phyloP scores from a whole-genome alignment of 2,888 invertebrate species.

The Helleia helle region DNA sequence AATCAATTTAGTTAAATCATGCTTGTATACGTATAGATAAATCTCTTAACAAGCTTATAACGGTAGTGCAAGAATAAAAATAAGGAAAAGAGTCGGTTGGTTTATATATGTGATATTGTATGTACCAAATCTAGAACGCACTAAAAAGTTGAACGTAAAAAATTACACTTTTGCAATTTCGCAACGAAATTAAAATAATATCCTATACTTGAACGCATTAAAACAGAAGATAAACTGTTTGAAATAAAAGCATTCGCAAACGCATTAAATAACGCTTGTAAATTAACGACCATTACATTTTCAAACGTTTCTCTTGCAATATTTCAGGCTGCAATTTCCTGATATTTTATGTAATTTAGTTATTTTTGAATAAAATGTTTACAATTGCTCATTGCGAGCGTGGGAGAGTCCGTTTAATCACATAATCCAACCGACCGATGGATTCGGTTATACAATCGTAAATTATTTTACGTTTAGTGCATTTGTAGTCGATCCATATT shows the following conservation, averaged over 20 bases:
- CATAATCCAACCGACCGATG: background rate
- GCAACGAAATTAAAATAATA: too few relatives aligned
- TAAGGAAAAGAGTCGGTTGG: too few relatives aligned
- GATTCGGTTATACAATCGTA: background rate
- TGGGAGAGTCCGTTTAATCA: background rate
- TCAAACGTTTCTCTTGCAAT: slow-evolving; percentile 1
- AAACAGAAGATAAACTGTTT: slow-evolving; percentile 1
- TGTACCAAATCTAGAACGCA: too few relatives aligned
- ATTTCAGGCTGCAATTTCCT: background rate
- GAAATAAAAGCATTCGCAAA: slow-evolving; percentile 5
- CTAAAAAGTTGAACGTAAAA: too few relatives aligned
- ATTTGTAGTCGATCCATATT: too few relatives aligned
- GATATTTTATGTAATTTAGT: slow-evolving; percentile 1
- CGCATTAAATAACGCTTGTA: slow-evolving; percentile 3
- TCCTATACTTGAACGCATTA: too few relatives aligned
- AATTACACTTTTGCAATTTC: background rate
- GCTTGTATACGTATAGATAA: too few relatives aligned
- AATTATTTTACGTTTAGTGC: background rate
- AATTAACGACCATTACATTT: slow-evolving; percentile 3
- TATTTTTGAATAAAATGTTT: background rate
- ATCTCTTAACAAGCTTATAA: too few relatives aligned
- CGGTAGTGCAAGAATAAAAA: too few relatives aligned
- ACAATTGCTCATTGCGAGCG: background rate
- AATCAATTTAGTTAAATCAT: too few relatives aligned
- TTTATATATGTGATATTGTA: too few relatives aligned